These are phyloP conservation scores for Philotrypesis tridentata DNA, from an alignment of 1,140 invertebrate genomes.

Conservation along the genomic window DNA sequence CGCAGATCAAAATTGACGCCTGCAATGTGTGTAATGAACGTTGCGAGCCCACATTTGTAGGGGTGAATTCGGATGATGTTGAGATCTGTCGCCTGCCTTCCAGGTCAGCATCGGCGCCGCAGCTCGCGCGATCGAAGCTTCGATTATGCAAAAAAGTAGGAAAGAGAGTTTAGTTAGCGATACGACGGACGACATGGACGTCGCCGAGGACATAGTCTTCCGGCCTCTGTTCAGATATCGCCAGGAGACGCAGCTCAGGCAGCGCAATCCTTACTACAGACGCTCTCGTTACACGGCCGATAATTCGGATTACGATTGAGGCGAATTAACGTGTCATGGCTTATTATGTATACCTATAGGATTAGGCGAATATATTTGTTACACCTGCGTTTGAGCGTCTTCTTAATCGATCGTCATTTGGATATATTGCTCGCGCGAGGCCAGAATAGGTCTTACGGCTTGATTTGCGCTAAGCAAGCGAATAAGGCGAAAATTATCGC, in stretches of 20 bases:
- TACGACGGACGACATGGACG: constrained; percentile 62
- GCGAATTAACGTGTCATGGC: too few relatives aligned
- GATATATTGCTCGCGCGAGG: too few relatives aligned
- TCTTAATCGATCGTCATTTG: not conserved
- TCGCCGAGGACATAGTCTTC: constrained; percentile 69
- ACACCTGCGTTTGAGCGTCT: not conserved
- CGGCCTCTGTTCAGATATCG: constrained; percentile 68
- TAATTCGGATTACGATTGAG: constrained; percentile 26
- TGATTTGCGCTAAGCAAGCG: not conserved
- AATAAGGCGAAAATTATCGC: not conserved
- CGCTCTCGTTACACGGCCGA: not conserved
- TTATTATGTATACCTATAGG: too few relatives aligned
- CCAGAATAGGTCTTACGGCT: too few relatives aligned
- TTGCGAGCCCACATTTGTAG: constrained; percentile 28
- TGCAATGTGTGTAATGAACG: not conserved
- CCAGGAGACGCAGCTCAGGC: constrained; percentile 58
- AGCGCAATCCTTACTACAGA: constrained; percentile 38
- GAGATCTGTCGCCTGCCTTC: constrained; percentile 39
- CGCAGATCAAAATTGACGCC: not conserved
- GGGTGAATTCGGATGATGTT: constrained; percentile 26
- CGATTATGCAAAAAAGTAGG: not conserved
- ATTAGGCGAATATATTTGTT: not conserved
- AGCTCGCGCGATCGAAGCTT: not conserved
- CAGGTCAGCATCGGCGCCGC: not conserved
- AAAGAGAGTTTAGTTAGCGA: not conserved